Base-by-base conservation (phyloP, 2,797 vertebrate genomes). In the Eospalax fontanierii region DNA sequence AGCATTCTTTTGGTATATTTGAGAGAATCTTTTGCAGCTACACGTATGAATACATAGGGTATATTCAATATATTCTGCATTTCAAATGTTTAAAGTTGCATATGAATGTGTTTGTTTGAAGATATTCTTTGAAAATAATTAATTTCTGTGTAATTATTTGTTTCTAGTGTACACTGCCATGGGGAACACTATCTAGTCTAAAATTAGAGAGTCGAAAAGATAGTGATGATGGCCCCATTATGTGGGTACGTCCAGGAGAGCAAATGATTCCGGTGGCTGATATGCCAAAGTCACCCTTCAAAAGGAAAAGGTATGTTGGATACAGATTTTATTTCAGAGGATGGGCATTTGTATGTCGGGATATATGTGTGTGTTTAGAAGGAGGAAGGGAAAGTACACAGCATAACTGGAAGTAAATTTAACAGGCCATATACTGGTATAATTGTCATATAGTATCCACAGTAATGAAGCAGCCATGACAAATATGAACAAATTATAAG, bases 261-360 rank as follows among this genome's bases (percentile, higher is more conserved):
- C 99, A 99, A 98, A 99, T 99, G 99, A 99, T 99, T 98, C 99
- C 99, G 84, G 99, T 99, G 98, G 99, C 99, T 89, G 99, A 99
- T 97, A 99, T 99, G 99, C 99, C 99, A 99, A 99, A 99, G 99
- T 99, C 99, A 97, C 99, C 99, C 98, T 99, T 99, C 98, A 99
- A 99, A 98, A 99, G 99, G 98, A 99, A 99, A 99, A 99, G 99
- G 99, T 99, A 98, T 96, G 99, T 97, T 87, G 26, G 22, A 91
- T 87, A 33, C 16, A 88, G 19, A 16, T 82, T 94, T 94, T 92
- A 68, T 91, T 95, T 46, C 40, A 19, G 30, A 35, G 38, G 28
- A 35, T 92, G 71, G 19, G 4, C 65, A 2, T 89, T 61, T 89
- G 10, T 91, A 43, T 73, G 30, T 83, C 61, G 54, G 26, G n/a